Percentiles rank a stretch among this genome's conserved stretches.
Conservation (phyloP, 2,113 vertebrate genomes). For the Alosa alosa region DNA sequence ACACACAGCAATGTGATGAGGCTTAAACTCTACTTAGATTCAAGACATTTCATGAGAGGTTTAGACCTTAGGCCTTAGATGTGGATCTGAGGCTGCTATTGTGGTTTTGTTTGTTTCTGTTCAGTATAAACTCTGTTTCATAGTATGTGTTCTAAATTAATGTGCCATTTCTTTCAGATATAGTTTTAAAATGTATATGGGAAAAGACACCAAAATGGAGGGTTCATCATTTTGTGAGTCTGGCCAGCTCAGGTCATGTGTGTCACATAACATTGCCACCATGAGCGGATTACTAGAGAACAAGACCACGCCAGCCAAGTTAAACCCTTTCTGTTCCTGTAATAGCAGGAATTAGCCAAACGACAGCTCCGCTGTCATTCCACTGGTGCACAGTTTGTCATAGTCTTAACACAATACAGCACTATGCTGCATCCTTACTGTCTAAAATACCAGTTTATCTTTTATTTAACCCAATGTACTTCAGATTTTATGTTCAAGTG, state of each 20-base stretch:
- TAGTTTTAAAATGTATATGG: not conserved
- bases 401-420: not conserved
- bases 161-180: not conserved
- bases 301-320: constrained; percentile 12
- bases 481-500: not conserved
- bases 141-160: too few species aligned
- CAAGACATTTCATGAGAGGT: not conserved
- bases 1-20: not conserved
- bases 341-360: constrained; percentile 18
- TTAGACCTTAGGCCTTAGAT: not conserved
- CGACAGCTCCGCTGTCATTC: not conserved
- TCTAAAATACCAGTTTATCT: not conserved
- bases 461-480: not conserved
- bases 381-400: not conserved
- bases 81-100: too few species aligned
- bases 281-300: constrained; percentile 14
- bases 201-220: not conserved
- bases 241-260: not conserved
- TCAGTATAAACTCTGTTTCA: too few species aligned
- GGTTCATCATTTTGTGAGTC: not conserved
- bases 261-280: constrained; percentile 19
- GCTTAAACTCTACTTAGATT: not conserved
- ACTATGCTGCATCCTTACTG: not conserved
- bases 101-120: too few species aligned
- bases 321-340: constrained; percentile 21